phyloP scores from a whole-genome alignment of 2,113 vertebrate genomes.

The Crotalus horridus region DNA sequence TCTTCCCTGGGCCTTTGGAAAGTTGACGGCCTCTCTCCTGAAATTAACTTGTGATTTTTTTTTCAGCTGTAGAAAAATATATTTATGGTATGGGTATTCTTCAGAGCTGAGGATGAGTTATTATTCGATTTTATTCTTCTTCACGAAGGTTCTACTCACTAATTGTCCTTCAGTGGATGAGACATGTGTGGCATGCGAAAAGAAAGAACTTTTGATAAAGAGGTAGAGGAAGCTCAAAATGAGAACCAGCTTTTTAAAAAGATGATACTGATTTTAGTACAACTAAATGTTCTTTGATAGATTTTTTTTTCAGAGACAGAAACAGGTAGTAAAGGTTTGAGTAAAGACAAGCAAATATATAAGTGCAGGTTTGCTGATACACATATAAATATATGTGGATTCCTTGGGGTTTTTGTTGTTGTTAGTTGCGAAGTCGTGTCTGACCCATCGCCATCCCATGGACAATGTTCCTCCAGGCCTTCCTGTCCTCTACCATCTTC shows the following conservation, averaged over 20 bases:
- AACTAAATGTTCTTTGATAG: neutral
- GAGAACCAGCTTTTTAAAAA: neutral
- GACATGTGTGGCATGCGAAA: conserved; percentile 4
- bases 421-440: no score
- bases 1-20: conserved; percentile 49
- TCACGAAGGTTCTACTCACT: neutral
- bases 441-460: no score
- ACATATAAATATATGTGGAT: neutral
- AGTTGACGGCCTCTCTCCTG: conserved; percentile 50
- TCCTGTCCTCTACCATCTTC: no score
- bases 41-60: conserved; percentile 52
- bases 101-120: conserved; percentile 16
- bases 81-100: conserved; percentile 35
- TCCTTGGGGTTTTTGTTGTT: no score
- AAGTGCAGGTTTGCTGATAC: neutral
- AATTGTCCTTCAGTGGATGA: conserved; percentile 20
- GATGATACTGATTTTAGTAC: neutral
- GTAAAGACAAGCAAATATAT: neutral
- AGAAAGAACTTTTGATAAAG: conserved; percentile 3
- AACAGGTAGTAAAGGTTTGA: neutral
- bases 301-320: neutral
- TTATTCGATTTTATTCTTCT: conserved; percentile 34
- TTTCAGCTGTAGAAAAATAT: conserved; percentile 30
- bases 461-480: no score
- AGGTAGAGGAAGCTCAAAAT: neutral